phyloP scores from a whole-genome alignment of 2,888 invertebrate species.

The Acronicta psi region DNA sequence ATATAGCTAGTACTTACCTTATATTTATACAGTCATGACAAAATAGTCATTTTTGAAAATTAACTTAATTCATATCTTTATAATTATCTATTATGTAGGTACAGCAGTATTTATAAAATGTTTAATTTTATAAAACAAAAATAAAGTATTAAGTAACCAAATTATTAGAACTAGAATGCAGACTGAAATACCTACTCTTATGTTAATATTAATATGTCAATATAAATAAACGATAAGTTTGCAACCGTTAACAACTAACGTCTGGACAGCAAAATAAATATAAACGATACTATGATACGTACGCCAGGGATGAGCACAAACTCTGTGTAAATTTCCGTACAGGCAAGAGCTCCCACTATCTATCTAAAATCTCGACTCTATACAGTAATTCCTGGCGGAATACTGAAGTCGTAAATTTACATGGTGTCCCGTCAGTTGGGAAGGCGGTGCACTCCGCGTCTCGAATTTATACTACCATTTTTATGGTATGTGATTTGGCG shows the following conservation, averaged over 20 bases:
- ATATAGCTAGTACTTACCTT: too few relatives aligned
- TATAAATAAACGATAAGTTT: constrained; percentile 27
- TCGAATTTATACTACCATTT: constrained; percentile 80
- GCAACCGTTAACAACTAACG: constrained; percentile 25
- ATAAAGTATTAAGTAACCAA: constrained; percentile 20
- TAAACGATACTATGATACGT: constrained; percentile 37
- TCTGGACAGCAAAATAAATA: constrained; percentile 40
- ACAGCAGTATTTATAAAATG: too few relatives aligned
- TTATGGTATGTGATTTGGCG: constrained; percentile 76
- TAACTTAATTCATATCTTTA: not conserved
- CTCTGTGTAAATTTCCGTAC: constrained; percentile 69
- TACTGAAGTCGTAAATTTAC: constrained; percentile 85
- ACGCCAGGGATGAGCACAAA: constrained; percentile 58
- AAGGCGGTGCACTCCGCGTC: constrained; percentile 73
- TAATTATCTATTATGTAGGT: too few relatives aligned
- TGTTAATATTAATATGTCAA: constrained; percentile 14
- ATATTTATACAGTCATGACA: not conserved
- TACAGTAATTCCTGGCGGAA: constrained; percentile 81
- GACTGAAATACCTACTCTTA: not conserved
- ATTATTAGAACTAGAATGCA: constrained; percentile 7
- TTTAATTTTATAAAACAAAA: not conserved
- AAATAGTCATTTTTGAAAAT: not conserved
- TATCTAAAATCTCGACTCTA: constrained; percentile 76
- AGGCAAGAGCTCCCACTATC: constrained; percentile 68
- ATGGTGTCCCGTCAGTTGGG: constrained; percentile 74